Conservation (phyloP, 2,113 vertebrate species). For the Cyanoliseus patagonus region DNA sequence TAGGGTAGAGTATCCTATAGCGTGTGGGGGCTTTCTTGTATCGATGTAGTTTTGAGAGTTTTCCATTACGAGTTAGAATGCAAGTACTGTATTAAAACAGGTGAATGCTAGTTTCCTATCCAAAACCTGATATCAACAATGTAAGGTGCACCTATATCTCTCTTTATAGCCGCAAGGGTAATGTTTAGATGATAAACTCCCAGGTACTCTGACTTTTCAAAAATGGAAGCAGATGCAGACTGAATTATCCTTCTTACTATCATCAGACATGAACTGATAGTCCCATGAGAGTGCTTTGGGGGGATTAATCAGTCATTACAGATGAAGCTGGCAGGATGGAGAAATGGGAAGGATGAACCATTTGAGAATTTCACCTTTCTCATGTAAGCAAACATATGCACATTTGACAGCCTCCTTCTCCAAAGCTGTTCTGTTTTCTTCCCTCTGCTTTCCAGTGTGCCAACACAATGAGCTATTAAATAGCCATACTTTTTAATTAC, state of each 20-base stretch:
- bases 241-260: not conserved
- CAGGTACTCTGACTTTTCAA: not conserved
- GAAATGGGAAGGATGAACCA: not conserved
- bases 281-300: not conserved
- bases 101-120: not conserved
- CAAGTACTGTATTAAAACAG: not conserved
- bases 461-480: conserved; percentile 36
- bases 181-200: not conserved
- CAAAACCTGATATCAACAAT: not conserved
- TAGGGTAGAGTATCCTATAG: not conserved
- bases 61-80: not conserved
- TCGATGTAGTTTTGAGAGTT: not conserved
- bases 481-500: conserved; percentile 49
- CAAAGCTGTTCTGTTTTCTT: not conserved
- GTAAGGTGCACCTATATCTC: not conserved
- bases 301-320: not conserved
- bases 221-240: not conserved
- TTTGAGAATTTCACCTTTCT: conserved; percentile 26
- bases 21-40: not conserved
- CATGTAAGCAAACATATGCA: not conserved
- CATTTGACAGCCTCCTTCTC: not conserved
- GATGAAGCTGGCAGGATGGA: not conserved
- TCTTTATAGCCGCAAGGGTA: not conserved
- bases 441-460: not conserved
- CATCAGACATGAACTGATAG: not conserved